phyloP scores from a whole-genome alignment of 2,113 vertebrate genomes.

The Platysteira castanea region DNA sequence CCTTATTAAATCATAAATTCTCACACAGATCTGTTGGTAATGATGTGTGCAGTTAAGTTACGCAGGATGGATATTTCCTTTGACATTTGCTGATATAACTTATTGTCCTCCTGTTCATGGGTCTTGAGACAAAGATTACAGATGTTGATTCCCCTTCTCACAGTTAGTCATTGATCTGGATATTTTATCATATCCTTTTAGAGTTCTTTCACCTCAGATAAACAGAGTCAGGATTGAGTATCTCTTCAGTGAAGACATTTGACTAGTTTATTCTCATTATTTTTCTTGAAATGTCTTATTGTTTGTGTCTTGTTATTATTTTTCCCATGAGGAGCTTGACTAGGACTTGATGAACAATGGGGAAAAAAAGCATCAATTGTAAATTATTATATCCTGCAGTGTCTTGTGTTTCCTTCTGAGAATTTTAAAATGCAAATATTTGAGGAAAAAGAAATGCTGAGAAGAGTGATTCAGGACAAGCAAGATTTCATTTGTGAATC shows the following conservation, averaged over 20 bases:
- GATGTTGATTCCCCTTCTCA: background rate
- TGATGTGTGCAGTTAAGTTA: background rate
- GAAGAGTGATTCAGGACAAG: background rate
- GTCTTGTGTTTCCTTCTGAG: background rate
- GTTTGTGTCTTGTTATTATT: background rate
- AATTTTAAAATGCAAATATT: background rate
- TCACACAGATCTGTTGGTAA: background rate
- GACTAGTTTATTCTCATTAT: background rate
- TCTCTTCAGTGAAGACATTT: background rate
- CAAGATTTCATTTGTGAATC: background rate
- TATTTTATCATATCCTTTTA: background rate
- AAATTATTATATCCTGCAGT: background rate
- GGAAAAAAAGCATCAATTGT: rapidly evolving
- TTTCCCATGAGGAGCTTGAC: background rate
- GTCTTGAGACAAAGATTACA: background rate
- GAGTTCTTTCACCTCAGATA: background rate
- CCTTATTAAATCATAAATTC: background rate
- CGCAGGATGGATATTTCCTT: background rate
- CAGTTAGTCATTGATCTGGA: background rate
- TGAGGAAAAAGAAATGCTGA: background rate
- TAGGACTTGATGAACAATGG: background rate
- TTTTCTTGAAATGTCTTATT: background rate
- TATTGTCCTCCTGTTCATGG: background rate
- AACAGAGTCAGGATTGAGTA: background rate
- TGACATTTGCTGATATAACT: background rate